phyloP scores from a whole-genome alignment of 2,113 vertebrate genomes.

The Stigmatopora nigra region DNA sequence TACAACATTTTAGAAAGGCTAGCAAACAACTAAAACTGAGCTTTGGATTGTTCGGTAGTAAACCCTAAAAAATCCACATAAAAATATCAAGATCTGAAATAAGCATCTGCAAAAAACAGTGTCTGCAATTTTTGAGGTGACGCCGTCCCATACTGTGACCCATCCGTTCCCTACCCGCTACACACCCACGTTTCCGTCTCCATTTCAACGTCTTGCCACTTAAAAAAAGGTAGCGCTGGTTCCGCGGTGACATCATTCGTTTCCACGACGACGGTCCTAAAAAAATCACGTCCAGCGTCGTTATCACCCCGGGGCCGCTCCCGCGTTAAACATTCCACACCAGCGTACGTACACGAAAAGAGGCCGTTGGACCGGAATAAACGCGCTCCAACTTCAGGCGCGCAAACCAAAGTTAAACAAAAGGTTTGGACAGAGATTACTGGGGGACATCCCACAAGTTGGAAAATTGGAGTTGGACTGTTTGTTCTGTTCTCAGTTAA shows the following conservation, averaged over 20 bases:
- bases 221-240: slow-evolving; percentile 19
- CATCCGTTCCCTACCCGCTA: slow-evolving; percentile 24
- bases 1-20: too few species aligned
- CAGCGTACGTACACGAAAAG: slow-evolving; percentile 15
- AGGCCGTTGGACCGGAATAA: slow-evolving; percentile 32
- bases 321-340: slow-evolving; percentile 5
- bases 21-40: too few species aligned
- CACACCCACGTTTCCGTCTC: slow-evolving; percentile 17
- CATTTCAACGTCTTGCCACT: slow-evolving; percentile 13
- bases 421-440: slow-evolving; percentile 11
- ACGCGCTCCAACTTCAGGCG: slow-evolving; percentile 32
- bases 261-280: slow-evolving; percentile 52
- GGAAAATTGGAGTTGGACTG: too few species aligned
- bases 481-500: too few species aligned
- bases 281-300: slow-evolving; percentile 41
- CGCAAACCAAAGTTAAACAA: slow-evolving; percentile 5
- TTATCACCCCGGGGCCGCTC: slow-evolving; percentile 57
- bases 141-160: slow-evolving; percentile 1
- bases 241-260: slow-evolving; percentile 55
- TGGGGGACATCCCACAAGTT: background rate
- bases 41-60: too few species aligned
- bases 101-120: too few species aligned
- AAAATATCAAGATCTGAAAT: too few species aligned
- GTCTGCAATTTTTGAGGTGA: background rate
- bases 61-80: too few species aligned